A percentile compares a stretch with the other conserved stretches of the same genome.
phyloP scores from a whole-genome alignment of 2,113 vertebrate species.

The Diphyllodes magnificus region DNA sequence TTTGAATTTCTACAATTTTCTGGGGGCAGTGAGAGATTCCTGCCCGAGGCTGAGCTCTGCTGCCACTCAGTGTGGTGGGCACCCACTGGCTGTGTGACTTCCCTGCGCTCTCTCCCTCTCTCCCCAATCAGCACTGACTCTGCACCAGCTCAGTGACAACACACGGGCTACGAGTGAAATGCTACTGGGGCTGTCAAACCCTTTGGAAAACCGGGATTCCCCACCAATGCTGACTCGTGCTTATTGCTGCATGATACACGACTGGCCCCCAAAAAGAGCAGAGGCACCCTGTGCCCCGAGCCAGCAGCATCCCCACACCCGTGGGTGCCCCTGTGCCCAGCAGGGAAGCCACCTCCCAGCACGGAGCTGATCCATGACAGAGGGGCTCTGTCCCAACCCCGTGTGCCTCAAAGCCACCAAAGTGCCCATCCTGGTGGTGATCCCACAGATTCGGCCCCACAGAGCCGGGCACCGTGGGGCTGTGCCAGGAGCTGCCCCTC shows the following conservation, averaged over 20 bases:
- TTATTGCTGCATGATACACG: conserved; percentile 28
- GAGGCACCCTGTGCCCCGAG: neutral
- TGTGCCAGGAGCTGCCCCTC: neutral
- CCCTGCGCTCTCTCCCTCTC: neutral
- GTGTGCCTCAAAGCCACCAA: neutral
- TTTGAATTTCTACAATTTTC: neutral
- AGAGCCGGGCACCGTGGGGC: accelerated
- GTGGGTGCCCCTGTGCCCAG: neutral
- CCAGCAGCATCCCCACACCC: neutral
- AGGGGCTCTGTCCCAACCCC: neutral
- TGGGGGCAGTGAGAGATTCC: neutral
- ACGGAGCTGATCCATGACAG: accelerated
- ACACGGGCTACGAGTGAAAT: accelerated
- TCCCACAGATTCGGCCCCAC: neutral
- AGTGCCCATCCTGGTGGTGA: accelerated
- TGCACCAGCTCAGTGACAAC: neutral
- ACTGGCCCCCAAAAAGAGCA: neutral
- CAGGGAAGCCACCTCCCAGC: neutral
- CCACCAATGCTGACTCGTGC: neutral
- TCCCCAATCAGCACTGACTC: neutral
- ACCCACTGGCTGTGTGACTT: neutral
- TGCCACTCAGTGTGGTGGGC: neutral
- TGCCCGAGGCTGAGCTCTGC: neutral
- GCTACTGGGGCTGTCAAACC: neutral
- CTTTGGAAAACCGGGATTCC: neutral